Evolutionary conservation across 1,140 invertebrate genomes (phyloP).

Genomic region (Nylanderia fulva): DNA sequence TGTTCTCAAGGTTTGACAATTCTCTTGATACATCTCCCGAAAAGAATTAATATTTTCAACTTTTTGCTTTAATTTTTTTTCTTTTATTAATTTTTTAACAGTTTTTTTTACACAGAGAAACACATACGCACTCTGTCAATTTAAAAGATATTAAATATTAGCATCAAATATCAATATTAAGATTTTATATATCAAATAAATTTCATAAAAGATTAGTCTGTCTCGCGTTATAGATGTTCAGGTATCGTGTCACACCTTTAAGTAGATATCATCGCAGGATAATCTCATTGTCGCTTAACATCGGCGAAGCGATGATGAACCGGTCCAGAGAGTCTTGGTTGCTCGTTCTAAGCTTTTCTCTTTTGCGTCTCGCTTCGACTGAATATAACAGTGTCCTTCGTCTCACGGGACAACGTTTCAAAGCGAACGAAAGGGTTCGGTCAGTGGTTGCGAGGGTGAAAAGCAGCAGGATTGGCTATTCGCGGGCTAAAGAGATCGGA

Average conservation of each 20-base stretch:
- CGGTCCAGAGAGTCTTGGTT: conserved; percentile 15
- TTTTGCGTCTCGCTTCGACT: neutral
- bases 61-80: neutral
- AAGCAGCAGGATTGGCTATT: conserved; percentile 20
- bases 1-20: neutral
- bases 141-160: neutral
- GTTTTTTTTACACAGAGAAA: neutral
- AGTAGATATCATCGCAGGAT: neutral
- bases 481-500: conserved; percentile 56
- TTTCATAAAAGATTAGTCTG: conserved; percentile 3
- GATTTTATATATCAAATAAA: neutral
- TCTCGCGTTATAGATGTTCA: neutral
- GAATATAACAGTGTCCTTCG: conserved; percentile 9
- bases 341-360: conserved; percentile 14
- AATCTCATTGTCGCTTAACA: conserved; percentile 17
- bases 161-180: conserved; percentile 5
- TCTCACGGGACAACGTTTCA: conserved; percentile 24
- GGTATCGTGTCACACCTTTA: neutral
- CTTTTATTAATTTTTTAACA: neutral
- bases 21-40: neutral
- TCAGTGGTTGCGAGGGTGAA: neutral
- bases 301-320: conserved; percentile 51
- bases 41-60: neutral
- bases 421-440: conserved; percentile 43
- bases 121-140: no score